phyloP scores from a whole-genome alignment of 1,140 invertebrate genomes.

The Brachionus calyciflorus region DNA sequence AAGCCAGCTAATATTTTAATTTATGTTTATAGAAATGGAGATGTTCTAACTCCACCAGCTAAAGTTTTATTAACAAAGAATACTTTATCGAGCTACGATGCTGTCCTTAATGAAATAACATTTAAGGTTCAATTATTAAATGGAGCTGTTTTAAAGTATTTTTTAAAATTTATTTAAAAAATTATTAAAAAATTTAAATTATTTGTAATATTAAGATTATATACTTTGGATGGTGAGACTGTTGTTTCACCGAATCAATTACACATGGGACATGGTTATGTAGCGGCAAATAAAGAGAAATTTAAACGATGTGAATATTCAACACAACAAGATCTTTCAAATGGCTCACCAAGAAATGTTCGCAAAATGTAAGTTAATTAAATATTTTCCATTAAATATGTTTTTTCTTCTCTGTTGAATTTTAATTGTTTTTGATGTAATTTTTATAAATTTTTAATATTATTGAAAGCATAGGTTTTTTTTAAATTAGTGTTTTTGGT shows the following conservation, averaged over 20 bases:
- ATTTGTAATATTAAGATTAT: not conserved
- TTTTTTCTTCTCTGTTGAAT: too few species aligned
- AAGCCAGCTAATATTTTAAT: slow-evolving; percentile 28
- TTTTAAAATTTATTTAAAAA: not conserved
- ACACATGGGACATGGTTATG: not conserved
- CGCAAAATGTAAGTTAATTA: slow-evolving; percentile 17
- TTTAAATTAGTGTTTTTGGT: too few species aligned
- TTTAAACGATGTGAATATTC: slow-evolving; percentile 41
- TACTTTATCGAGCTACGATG: slow-evolving; percentile 20
- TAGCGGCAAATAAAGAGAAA: slow-evolving; percentile 37
- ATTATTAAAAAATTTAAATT: not conserved
- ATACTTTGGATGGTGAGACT: slow-evolving; percentile 35
- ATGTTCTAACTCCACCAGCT: slow-evolving; percentile 12
- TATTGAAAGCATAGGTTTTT: too few species aligned
- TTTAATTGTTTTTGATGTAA: too few species aligned
- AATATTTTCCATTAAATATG: not conserved
- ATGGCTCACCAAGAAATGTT: slow-evolving; percentile 25
- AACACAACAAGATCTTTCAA: not conserved
- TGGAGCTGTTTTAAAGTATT: slow-evolving; percentile 44
- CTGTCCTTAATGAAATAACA: slow-evolving; percentile 44
- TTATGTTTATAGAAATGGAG: slow-evolving; percentile 46
- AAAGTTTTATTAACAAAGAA: slow-evolving; percentile 30
- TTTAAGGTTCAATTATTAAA: slow-evolving; percentile 31
- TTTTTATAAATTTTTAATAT: too few species aligned
- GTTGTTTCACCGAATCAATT: slow-evolving; percentile 14